Evolutionary conservation across 2,797 vertebrate species (phyloP).

Genomic region (Iguana delicatissima): DNA sequence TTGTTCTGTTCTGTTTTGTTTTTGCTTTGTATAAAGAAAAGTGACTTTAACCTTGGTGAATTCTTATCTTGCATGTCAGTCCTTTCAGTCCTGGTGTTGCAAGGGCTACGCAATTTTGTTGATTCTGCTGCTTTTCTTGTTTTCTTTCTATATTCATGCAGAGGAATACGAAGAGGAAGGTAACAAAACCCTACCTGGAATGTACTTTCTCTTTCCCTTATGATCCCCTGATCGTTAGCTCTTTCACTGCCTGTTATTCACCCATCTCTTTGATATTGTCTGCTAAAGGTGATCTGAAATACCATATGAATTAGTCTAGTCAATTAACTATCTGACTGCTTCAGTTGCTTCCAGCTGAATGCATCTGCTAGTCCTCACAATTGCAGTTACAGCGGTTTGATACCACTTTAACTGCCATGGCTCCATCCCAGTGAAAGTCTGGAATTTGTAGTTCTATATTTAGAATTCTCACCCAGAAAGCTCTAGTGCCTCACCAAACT

Average conservation of each 20-base stretch:
- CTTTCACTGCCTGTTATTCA: slow-evolving; percentile 52
- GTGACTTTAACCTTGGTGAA: neutral
- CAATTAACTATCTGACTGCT: neutral
- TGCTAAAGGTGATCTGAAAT: slow-evolving; percentile 64
- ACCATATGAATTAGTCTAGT: slow-evolving; percentile 19
- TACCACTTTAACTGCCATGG: too few species aligned
- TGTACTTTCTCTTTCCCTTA: slow-evolving; percentile 52
- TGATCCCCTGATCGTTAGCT: slow-evolving; percentile 47
- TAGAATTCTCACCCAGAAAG: too few species aligned
- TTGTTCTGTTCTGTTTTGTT: neutral
- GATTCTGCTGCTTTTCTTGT: slow-evolving; percentile 57
- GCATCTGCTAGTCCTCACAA: neutral
- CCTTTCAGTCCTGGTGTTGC: neutral
- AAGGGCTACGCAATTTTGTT: slow-evolving; percentile 46
- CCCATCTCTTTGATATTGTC: slow-evolving; percentile 65
- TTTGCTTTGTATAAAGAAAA: slow-evolving; percentile 15
- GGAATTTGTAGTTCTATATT: too few species aligned
- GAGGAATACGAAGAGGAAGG: slow-evolving; percentile 92
- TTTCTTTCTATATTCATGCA: slow-evolving; percentile 60
- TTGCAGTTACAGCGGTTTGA: neutral
- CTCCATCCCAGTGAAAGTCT: too few species aligned
- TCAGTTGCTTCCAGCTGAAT: neutral
- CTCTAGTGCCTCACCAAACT: too few species aligned
- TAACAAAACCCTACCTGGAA: slow-evolving; percentile 78
- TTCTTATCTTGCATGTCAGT: neutral